Base-by-base conservation (phyloP, 2,797 vertebrate species). In the Phalanger gymnotis region DNA sequence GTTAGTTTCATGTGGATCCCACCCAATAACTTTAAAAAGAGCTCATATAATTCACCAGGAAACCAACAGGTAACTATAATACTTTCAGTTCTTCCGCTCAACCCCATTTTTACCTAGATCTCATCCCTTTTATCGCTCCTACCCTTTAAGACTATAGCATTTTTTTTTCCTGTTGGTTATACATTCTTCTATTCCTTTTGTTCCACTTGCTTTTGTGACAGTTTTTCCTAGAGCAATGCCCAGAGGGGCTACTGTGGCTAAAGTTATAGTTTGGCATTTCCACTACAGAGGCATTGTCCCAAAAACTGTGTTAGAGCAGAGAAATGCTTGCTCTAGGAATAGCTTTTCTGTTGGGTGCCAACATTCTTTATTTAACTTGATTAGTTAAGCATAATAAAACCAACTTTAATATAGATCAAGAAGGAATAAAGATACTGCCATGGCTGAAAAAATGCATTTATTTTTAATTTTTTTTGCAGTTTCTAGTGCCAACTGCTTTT, bases 221-320 rank as follows among this genome's bases (percentile, higher is more conserved):
- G 54, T 66, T 95, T 94, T 97, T 96, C 73, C 30, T 94, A 95
- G 96, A 93, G 89, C 31, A 53, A 47, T 95, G 52, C 57, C 95
- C 92, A 95, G 81, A 93, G 53, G 53, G 89, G 30, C 92, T 95
- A 52, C 66, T 95, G 11, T 95, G 90, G 54, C 56, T 95, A 96
- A 96, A 94, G 90, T 93, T 97, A 90, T 95, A 94, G 94, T 58
- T 94, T 53, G 96, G 40, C 58, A 93, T 96, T 95, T 94, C 94
- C 73, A 54, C 96, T 95, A 98, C 55, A 53, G 93, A 94, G 34
- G n/a, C 19, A 25, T 73, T 73, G 96, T 96, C 96, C 56, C 90
- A 56, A 94, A 97, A 96, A 34, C 54, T 89, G 91, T 92, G 93
- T 95, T 81, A 90, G 92, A 94, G 92, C 54, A 91, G 92, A 95